A percentile compares a stretch with the other conserved stretches of the same genome.
Conservation (phyloP, 2,888 invertebrate genomes). For the Polydrusus tereticollis region DNA sequence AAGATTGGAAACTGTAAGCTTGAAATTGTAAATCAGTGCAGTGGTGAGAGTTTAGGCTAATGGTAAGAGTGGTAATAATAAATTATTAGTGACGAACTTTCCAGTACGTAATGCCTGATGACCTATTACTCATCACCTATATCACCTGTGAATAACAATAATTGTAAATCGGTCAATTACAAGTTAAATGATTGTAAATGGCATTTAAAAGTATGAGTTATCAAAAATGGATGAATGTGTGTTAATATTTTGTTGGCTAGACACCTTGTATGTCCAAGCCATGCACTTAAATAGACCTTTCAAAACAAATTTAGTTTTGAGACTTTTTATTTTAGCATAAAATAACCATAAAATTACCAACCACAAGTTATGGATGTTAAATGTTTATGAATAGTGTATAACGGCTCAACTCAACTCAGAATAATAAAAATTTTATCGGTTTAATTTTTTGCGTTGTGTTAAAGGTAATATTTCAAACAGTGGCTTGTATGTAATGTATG, state of each 20-base stretch:
- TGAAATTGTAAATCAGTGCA: too few relatives aligned
- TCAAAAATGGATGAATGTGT: not conserved
- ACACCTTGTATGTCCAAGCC: not conserved
- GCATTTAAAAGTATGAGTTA: not conserved
- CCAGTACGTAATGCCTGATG: too few relatives aligned
- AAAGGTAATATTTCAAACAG: too few relatives aligned
- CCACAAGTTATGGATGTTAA: not conserved
- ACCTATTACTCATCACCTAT: too few relatives aligned
- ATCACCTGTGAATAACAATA: too few relatives aligned
- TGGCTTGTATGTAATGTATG: too few relatives aligned
- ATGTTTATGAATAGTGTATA: not conserved
- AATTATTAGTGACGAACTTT: too few relatives aligned
- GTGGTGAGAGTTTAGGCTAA: too few relatives aligned
- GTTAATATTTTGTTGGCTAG: not conserved
- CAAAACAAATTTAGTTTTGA: not conserved
- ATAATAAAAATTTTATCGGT: not conserved
- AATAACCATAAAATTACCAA: slow-evolving; percentile 3
- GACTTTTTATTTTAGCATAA: not conserved
- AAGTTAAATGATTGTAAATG: too few relatives aligned
- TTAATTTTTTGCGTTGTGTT: not conserved
- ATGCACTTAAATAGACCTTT: not conserved
- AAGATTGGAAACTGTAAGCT: too few relatives aligned
- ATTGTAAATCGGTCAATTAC: too few relatives aligned
- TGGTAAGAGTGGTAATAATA: too few relatives aligned
- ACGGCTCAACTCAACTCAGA: not conserved